Percentiles rank a stretch among this genome's conserved stretches.
These are phyloP conservation scores for Seira musarum DNA, from an alignment of 2,888 invertebrate species.

Conservation along the genomic window DNA sequence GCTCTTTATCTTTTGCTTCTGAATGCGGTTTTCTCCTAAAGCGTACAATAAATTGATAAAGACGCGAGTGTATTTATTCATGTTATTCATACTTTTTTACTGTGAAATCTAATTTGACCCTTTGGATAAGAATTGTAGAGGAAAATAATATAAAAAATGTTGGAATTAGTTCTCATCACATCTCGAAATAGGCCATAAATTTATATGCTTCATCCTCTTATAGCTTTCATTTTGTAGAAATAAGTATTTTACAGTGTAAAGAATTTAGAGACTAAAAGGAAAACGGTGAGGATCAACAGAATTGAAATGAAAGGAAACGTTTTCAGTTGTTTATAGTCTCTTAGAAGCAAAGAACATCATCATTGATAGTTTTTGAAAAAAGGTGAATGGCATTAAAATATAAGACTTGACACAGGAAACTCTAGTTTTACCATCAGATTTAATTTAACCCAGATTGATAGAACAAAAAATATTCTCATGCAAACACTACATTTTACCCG, in stretches of 20 bases:
- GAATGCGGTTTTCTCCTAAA: neutral
- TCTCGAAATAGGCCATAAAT: too few relatives aligned
- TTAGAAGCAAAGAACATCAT: neutral
- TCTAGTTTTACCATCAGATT: neutral
- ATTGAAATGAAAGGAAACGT: neutral
- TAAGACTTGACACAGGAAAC: neutral
- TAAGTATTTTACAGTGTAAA: neutral
- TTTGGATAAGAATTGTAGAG: neutral
- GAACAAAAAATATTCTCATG: neutral
- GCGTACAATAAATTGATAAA: too few relatives aligned
- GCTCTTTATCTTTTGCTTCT: neutral
- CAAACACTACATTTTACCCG: neutral
- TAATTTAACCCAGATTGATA: neutral
- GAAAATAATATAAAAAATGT: neutral
- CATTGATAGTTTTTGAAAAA: neutral
- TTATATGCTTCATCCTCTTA: too few relatives aligned
- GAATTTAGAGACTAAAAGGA: neutral
- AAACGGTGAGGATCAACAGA: neutral
- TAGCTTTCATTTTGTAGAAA: too few relatives aligned
- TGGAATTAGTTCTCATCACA: neutral
- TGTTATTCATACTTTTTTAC: too few relatives aligned
- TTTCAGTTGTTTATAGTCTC: neutral
- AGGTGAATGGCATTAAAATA: neutral
- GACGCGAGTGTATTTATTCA: too few relatives aligned
- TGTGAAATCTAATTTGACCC: neutral